These are phyloP conservation scores for Cochlearius cochlearius DNA, from an alignment of 2,113 vertebrate genomes.

Conservation along the genomic window DNA sequence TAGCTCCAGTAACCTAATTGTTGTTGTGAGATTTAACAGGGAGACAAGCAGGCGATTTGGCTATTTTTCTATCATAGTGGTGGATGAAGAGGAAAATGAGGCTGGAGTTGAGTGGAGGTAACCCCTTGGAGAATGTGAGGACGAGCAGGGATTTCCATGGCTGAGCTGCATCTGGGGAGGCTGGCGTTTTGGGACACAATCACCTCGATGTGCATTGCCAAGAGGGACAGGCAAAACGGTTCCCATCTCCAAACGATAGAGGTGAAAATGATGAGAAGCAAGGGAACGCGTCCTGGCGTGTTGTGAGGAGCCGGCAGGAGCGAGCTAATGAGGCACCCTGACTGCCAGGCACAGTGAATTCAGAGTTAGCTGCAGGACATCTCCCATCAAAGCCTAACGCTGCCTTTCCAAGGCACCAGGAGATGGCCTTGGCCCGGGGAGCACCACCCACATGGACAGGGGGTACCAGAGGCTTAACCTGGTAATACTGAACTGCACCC, in stretches of 20 bases:
- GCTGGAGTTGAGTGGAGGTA: neutral
- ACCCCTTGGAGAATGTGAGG: neutral
- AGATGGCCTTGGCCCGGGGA: neutral
- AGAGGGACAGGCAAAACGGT: fast-evolving
- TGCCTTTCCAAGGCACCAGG: neutral
- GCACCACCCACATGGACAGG: fast-evolving
- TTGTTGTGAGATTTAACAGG: neutral
- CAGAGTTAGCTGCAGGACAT: neutral
- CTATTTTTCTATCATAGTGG: neutral
- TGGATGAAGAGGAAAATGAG: neutral
- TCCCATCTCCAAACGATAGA: fast-evolving
- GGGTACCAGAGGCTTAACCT: neutral
- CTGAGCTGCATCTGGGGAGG: neutral
- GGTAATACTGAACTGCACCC: neutral
- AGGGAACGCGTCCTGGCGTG: fast-evolving
- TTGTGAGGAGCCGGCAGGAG: neutral
- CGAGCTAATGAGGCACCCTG: neutral
- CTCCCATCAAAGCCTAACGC: neutral
- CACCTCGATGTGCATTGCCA: fast-evolving
- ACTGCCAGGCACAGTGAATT: fast-evolving
- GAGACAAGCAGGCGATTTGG: neutral
- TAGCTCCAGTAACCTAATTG: neutral
- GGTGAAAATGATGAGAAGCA: neutral
- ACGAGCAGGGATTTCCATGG: neutral
- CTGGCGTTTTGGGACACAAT: fast-evolving